Evolutionary conservation across 2,113 vertebrate genomes (phyloP), one percentile per base, ranked within the genome.

Genomic region (Haemorhous mexicanus): DNA sequence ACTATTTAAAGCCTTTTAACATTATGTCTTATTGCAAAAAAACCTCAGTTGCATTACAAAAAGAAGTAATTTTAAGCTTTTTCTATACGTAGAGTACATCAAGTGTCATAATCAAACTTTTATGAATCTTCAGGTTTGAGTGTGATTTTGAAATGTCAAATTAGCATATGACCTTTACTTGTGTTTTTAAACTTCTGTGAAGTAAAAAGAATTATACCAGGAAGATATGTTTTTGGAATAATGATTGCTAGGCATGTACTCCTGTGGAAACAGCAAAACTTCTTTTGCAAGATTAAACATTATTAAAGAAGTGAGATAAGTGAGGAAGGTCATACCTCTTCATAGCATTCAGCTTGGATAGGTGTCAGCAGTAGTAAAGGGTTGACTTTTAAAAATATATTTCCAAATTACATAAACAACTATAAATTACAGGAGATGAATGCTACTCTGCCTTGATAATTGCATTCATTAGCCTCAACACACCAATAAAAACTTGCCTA

Each of bases 81-180:
- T 63, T 20, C 73, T 90, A 39, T 88, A 76, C 4, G 20, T 81
- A 82, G 81, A 84, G 33, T 94, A 90, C 69, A 67, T 96, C 86
- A 93, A 85, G 89, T 96, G 93, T 96, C 94, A 77, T 95, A 90
- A 97, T 96, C 91, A 95, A 96, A 94, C 90, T 96, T 91, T 88
- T 94, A 93, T 89, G 90, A 95, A 95, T 90, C 78, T 95, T 93
- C 94, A 95, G 92, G 89, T 94, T 91, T 94, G 93, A 94, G 76
- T 95, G 90, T 97, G 94, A 96, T 96, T 96, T 95, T 78, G 89
- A 97, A 98, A 98, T 98, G 96, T 96, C 97, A 93, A 84, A 97
- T 98, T 97, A 97, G 91, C 97, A 98, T 97, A 95, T 94, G 97
- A 98, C 97, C 97, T 98, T 98, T 97, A 93, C 94, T 96, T 85